phyloP scores from a whole-genome alignment of 1,140 invertebrate genomes.

The Cherax destructor region DNA sequence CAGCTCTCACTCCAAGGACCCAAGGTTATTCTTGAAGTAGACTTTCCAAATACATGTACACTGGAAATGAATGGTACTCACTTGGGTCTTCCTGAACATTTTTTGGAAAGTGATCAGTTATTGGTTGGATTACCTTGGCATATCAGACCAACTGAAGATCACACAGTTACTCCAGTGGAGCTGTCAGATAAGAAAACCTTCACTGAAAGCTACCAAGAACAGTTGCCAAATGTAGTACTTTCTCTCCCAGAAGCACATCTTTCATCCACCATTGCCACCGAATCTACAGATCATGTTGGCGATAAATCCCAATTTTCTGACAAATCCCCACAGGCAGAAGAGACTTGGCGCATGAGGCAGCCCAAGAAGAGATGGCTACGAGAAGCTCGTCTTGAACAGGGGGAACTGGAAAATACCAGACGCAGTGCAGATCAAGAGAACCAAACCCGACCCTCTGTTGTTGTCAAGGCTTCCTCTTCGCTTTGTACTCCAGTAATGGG shows the following conservation, averaged over 20 bases:
- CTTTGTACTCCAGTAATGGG: constrained; percentile 2
- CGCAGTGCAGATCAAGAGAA: neutral
- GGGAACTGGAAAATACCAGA: constrained; percentile 29
- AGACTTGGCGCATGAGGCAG: constrained; percentile 75
- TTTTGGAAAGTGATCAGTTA: constrained; percentile 35
- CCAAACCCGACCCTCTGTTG: constrained; percentile 38
- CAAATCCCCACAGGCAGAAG: constrained; percentile 35
- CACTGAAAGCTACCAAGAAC: constrained; percentile 17
- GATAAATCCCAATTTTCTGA: neutral
- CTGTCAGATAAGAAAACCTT: constrained; percentile 1
- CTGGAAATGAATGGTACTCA: neutral
- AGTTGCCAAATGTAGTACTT: constrained; percentile 37
- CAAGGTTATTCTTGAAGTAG: constrained; percentile 15
- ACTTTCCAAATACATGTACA: constrained; percentile 12
- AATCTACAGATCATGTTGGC: constrained; percentile 2
- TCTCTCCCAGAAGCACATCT: constrained; percentile 41
- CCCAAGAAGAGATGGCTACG: constrained; percentile 82
- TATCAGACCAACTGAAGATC: neutral
- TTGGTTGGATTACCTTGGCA: constrained; percentile 21
- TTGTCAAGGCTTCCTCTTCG: constrained; percentile 38
- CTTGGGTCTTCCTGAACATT: constrained; percentile 46
- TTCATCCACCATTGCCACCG: constrained; percentile 7
- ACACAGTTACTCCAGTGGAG: neutral
- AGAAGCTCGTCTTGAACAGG: constrained; percentile 79
- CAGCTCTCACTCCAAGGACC: neutral